These are phyloP conservation scores for Notechis scutatus DNA, from an alignment of 2,113 vertebrate species.

Conservation along the genomic window DNA sequence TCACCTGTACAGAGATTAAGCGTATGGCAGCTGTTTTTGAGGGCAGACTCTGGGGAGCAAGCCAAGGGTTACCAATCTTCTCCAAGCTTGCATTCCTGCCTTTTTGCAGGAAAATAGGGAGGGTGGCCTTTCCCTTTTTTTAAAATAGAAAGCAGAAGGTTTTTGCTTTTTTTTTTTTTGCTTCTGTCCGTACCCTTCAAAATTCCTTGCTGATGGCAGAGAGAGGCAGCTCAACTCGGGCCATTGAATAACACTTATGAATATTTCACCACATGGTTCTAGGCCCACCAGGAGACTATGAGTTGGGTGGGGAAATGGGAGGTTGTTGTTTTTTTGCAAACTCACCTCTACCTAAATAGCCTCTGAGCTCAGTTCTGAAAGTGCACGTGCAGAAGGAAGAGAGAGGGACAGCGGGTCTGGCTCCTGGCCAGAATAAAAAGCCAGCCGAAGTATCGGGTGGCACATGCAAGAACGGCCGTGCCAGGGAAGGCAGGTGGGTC, in stretches of 20 bases:
- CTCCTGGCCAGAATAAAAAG: background rate
- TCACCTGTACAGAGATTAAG: conserved; percentile 59
- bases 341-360: accelerated
- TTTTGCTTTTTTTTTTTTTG: background rate
- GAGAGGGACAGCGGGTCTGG: accelerated
- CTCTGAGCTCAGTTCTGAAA: accelerated
- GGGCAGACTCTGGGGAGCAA: conserved; percentile 39
- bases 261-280: background rate
- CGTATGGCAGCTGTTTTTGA: conserved; percentile 60
- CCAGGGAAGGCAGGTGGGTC: no score
- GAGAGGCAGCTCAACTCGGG: background rate
- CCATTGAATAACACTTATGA: background rate
- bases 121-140: background rate
- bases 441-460: background rate
- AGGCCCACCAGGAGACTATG: background rate
- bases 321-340: conserved; percentile 28
- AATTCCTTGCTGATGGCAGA: accelerated
- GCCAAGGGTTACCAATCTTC: conserved; percentile 49
- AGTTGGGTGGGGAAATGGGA: background rate
- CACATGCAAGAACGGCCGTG: background rate
- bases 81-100: background rate
- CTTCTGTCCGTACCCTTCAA: background rate
- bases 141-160: background rate
- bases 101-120: no score
- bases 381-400: background rate